phyloP scores from a whole-genome alignment of 2,113 vertebrate genomes.

The Cyanoderma ruficeps region DNA sequence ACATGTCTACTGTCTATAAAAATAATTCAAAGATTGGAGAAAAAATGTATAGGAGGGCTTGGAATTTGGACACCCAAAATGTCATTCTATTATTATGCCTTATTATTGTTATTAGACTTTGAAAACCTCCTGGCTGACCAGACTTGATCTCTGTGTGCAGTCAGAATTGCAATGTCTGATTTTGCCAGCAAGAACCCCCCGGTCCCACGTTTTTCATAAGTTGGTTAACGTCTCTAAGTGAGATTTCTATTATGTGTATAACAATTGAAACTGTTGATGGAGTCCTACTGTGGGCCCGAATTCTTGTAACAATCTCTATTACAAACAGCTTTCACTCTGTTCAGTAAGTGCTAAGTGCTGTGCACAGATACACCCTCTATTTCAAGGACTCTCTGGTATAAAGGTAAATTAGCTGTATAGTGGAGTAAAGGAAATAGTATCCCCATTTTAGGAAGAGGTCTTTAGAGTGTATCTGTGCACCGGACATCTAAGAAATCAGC shows the following conservation, averaged over 20 bases:
- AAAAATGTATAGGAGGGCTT: not conserved
- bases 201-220: not conserved
- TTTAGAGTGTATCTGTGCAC: not conserved
- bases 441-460: not conserved
- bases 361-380: not conserved
- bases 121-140: not conserved
- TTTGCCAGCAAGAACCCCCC: not conserved
- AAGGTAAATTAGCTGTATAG: not conserved
- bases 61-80: not conserved
- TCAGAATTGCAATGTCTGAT: not conserved
- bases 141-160: not conserved
- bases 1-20: not conserved
- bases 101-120: not conserved
- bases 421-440: not conserved
- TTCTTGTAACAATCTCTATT: not conserved
- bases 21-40: not conserved
- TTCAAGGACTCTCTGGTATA: not conserved
- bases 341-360: not conserved
- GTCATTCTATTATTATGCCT: not conserved
- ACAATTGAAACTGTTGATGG: not conserved
- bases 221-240: not conserved
- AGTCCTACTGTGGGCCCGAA: not conserved
- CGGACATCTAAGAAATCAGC: not conserved
- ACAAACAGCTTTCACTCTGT: not conserved
- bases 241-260: not conserved